Conservation (phyloP, 2,113 vertebrate species). For the Tychaedon coryphoeus region DNA sequence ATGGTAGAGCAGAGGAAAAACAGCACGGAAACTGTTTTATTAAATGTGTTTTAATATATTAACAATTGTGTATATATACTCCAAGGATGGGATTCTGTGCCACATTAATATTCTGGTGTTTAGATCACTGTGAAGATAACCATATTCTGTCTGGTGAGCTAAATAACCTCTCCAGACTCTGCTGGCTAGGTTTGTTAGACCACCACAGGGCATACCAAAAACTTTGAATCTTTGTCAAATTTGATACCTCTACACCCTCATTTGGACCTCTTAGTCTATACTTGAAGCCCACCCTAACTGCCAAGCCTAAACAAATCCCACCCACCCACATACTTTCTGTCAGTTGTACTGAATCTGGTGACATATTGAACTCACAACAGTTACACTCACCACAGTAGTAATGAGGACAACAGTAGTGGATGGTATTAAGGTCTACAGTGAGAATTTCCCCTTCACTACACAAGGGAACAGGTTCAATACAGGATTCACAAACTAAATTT, state of each 20-base stretch:
- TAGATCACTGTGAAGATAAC: not conserved
- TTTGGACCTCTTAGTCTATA: not conserved
- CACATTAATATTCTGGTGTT: not conserved
- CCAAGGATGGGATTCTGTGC: not conserved
- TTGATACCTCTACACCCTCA: not conserved
- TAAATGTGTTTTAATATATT: not conserved
- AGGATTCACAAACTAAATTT: constrained; percentile 83
- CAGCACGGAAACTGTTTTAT: not conserved
- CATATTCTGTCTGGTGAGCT: not conserved
- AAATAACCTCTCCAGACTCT: not conserved
- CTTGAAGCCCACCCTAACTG: not conserved
- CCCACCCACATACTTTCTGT: not conserved
- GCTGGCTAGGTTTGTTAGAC: not conserved
- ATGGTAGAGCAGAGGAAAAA: not conserved
- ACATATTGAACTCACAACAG: not conserved
- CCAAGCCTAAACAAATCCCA: not conserved
- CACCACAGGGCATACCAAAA: not conserved
- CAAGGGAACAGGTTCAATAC: constrained; percentile 83
- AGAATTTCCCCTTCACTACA: constrained; percentile 89
- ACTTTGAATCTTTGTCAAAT: not conserved
- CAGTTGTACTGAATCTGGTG: not conserved
- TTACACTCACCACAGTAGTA: constrained; percentile 88
- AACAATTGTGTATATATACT: not conserved
- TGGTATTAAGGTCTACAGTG: constrained; percentile 86
- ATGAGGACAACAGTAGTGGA: constrained; percentile 87